Evolutionary conservation across 1,140 invertebrate species (phyloP).

Genomic region (Cheumatopsyche charites): DNA sequence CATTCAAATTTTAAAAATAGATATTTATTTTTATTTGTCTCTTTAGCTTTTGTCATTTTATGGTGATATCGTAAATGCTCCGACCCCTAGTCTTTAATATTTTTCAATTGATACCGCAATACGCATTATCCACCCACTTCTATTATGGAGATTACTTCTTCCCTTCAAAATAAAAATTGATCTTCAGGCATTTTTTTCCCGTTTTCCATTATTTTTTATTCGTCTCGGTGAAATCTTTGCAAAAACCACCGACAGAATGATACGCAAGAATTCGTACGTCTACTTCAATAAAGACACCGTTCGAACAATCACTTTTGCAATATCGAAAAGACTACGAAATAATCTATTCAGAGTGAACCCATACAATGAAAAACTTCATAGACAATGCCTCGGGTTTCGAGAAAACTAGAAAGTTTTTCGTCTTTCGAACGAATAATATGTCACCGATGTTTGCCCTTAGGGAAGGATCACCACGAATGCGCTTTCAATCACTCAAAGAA

Average conservation of each 20-base stretch:
- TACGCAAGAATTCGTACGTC: constrained; percentile 21
- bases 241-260: constrained; percentile 8
- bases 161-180: constrained; percentile 32
- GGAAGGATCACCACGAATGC: constrained; percentile 34
- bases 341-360: no score
- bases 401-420: constrained; percentile 11
- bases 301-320: constrained; percentile 9
- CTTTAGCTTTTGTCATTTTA: no score
- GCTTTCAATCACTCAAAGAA: constrained; percentile 41
- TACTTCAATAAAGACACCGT: constrained; percentile 17
- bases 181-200: background rate
- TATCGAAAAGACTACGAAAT: no score
- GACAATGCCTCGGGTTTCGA: background rate
- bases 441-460: constrained; percentile 35
- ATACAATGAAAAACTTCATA: no score
- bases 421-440: constrained; percentile 7
- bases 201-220: background rate
- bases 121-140: constrained; percentile 36
- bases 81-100: constrained; percentile 3
- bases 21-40: no score
- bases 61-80: background rate
- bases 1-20: no score
- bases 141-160: constrained; percentile 47
- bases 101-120: constrained; percentile 47
- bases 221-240: constrained; percentile 2